Percentiles rank a stretch among this genome's conserved stretches.
phyloP scores from a whole-genome alignment of 2,113 vertebrate genomes.

The Zosterops japonicus region DNA sequence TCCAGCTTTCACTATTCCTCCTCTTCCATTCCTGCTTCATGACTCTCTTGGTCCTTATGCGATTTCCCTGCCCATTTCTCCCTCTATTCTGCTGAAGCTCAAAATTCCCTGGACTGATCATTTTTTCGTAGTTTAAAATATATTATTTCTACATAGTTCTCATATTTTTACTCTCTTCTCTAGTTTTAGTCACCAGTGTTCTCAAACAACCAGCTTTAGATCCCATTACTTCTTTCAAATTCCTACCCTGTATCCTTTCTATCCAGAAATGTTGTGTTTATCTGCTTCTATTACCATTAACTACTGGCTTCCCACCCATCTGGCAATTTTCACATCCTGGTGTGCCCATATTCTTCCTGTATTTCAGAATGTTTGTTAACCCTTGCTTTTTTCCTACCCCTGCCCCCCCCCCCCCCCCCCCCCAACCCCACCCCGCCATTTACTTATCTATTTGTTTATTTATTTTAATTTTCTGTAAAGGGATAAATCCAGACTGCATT shows the following conservation, averaged over 20 bases:
- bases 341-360: not conserved
- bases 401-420: no score
- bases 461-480: not conserved
- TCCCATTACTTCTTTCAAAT: not conserved
- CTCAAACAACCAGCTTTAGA: not conserved
- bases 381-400: not conserved
- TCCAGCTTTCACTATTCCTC: not conserved
- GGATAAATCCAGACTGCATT: not conserved
- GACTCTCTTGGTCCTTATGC: not conserved
- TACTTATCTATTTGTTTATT: not conserved
- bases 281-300: not conserved
- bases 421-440: no score
- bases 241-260: not conserved
- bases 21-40: not conserved
- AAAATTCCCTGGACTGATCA: not conserved
- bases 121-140: not conserved
- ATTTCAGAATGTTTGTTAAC: not conserved
- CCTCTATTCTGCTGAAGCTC: not conserved
- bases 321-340: fast-evolving
- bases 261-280: not conserved
- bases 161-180: not conserved
- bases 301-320: not conserved
- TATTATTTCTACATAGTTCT: not conserved
- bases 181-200: not conserved
- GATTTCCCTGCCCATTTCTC: not conserved